A percentile compares a stretch with the other conserved stretches of the same genome.
Conservation (phyloP, 2,113 vertebrate species). For the Tragelaphus strepsiceros region DNA sequence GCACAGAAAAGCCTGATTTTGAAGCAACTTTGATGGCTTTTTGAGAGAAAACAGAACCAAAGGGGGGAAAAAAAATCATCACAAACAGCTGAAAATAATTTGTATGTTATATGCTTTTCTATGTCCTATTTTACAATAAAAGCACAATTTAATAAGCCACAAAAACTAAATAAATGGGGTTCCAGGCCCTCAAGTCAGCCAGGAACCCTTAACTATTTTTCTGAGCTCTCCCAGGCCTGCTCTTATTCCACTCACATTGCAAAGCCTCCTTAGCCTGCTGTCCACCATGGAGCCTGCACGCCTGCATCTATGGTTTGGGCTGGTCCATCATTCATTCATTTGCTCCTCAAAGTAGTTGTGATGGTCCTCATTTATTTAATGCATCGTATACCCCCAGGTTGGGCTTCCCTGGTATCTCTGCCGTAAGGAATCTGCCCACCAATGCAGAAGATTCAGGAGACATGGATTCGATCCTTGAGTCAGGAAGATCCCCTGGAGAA, state of each 20-base stretch:
- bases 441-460: not conserved
- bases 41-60: not conserved
- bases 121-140: slow-evolving; percentile 14
- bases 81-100: not conserved
- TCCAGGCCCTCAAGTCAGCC: not conserved
- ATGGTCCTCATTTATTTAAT: not conserved
- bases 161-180: not conserved
- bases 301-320: not conserved
- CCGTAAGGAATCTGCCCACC: not conserved
- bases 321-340: not conserved
- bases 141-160: not conserved
- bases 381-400: not conserved
- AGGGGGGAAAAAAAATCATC: not conserved
- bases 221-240: not conserved
- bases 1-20: not conserved
- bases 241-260: fast-evolving
- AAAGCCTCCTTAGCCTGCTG: not conserved
- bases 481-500: not conserved
- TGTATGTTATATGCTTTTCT: not conserved
- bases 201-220: not conserved
- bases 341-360: not conserved
- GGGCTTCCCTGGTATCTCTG: not conserved
- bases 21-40: not conserved
- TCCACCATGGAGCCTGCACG: fast-evolving
- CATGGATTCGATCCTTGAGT: not conserved